Evolutionary conservation across 1,140 invertebrate genomes (phyloP).

Genomic region (Phthorimaea operculella): DNA sequence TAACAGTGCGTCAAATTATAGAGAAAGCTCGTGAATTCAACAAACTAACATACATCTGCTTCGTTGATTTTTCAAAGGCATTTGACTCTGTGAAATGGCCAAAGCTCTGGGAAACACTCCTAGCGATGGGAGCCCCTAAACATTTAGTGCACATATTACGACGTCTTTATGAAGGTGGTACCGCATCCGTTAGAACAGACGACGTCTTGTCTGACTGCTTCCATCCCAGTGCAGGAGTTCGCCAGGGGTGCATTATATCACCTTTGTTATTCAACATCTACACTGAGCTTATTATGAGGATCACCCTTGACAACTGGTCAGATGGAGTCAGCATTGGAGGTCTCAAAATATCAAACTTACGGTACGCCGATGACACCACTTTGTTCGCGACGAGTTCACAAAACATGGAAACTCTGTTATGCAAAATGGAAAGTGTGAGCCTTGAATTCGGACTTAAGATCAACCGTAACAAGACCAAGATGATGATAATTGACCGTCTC

Average conservation of each 20-base stretch:
- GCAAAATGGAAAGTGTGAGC: constrained; percentile 5
- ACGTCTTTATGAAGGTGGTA: background rate
- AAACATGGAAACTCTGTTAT: background rate
- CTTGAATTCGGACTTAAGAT: too few species aligned
- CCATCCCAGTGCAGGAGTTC: background rate
- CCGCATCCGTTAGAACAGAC: constrained; percentile 1
- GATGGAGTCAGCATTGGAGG: background rate
- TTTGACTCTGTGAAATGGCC: constrained; percentile 27
- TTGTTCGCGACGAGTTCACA: background rate
- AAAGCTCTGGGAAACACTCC: constrained; percentile 15
- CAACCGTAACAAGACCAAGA: too few species aligned
- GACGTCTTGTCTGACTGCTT: background rate
- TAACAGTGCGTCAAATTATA: constrained; percentile 17
- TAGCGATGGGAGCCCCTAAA: constrained; percentile 20
- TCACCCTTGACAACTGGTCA: background rate
- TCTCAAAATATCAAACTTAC: background rate
- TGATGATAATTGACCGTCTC: too few species aligned
- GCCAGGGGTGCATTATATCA: constrained; percentile 6
- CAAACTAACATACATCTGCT: constrained; percentile 10
- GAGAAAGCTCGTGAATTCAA: constrained; percentile 20
- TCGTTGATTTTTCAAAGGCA: constrained; percentile 19
- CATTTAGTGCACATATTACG: constrained; percentile 10
- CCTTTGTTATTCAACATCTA: constrained; percentile 7
- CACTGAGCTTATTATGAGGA: constrained; percentile 1
- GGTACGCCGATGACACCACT: constrained; percentile 4